Evolutionary conservation across 2,113 vertebrate genomes (phyloP).

Genomic region (Copsychus sechellarum): DNA sequence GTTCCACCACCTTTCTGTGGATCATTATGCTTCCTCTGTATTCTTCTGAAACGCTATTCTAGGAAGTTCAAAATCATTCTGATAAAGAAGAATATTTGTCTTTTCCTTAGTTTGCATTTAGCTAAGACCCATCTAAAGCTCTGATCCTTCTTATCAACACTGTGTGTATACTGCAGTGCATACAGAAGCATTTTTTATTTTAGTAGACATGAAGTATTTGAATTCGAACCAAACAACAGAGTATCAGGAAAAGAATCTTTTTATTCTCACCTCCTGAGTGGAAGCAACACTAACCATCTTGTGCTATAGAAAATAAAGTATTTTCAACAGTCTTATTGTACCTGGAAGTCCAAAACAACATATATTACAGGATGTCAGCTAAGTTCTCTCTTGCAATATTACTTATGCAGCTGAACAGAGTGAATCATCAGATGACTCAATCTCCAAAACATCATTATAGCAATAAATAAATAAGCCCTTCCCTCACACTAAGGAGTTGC

Average conservation of each 20-base stretch:
- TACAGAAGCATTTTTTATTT: background rate
- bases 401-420: conserved; percentile 30
- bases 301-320: background rate
- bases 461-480: conserved; percentile 46
- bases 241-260: background rate
- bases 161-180: too few relatives aligned
- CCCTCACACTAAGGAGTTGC: conserved; percentile 8
- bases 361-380: background rate
- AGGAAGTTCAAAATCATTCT: background rate
- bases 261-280: background rate
- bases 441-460: conserved; percentile 5
- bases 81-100: background rate
- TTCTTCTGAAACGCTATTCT: background rate
- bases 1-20: background rate
- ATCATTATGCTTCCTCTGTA: background rate
- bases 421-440: conserved; percentile 66
- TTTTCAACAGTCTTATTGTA: background rate
- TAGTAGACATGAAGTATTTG: background rate
- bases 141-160: background rate
- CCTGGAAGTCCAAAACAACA: background rate
- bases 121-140: background rate
- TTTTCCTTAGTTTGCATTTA: background rate
- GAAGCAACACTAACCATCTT: background rate
- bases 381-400: background rate
- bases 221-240: background rate